Conservation (phyloP, 2,888 invertebrate species). For the Unio delphinus region DNA sequence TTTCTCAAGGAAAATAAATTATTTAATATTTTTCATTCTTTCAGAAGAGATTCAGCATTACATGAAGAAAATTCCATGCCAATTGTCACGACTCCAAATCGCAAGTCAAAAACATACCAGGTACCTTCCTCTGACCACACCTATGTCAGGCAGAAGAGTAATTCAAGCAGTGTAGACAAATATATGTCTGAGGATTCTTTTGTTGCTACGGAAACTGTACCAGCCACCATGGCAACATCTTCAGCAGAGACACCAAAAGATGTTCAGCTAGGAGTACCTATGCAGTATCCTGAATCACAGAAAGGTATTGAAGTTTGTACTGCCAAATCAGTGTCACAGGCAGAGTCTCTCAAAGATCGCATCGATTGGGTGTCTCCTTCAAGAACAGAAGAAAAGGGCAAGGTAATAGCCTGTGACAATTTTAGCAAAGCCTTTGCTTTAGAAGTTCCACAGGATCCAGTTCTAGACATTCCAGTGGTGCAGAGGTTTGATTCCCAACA, state of each 20-base stretch:
- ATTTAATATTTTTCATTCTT: conserved; percentile 6
- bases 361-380: too few relatives aligned
- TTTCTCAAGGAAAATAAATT: neutral
- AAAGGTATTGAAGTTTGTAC: neutral
- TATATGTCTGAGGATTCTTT: conserved; percentile 7
- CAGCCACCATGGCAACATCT: conserved; percentile 1
- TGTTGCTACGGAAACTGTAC: neutral
- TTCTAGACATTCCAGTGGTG: neutral
- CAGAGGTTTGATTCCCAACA: too few relatives aligned
- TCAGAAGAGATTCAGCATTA: conserved; percentile 35
- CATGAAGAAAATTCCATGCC: conserved; percentile 45
- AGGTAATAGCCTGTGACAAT: too few relatives aligned
- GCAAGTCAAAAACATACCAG: conserved; percentile 24
- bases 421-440: too few relatives aligned
- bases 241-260: neutral
- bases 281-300: neutral
- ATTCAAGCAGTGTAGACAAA: conserved; percentile 20
- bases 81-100: conserved; percentile 15
- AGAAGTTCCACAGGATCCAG: neutral
- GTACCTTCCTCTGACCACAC: conserved; percentile 59
- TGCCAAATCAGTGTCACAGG: neutral
- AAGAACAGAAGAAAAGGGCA: too few relatives aligned
- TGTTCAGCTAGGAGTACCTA: neutral
- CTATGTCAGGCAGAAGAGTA: conserved; percentile 57
- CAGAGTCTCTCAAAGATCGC: neutral